Percentiles rank a stretch among this genome's conserved stretches.
These are phyloP conservation scores for Diuraphis noxia DNA, from an alignment of 1,140 invertebrate species.

Conservation along the genomic window DNA sequence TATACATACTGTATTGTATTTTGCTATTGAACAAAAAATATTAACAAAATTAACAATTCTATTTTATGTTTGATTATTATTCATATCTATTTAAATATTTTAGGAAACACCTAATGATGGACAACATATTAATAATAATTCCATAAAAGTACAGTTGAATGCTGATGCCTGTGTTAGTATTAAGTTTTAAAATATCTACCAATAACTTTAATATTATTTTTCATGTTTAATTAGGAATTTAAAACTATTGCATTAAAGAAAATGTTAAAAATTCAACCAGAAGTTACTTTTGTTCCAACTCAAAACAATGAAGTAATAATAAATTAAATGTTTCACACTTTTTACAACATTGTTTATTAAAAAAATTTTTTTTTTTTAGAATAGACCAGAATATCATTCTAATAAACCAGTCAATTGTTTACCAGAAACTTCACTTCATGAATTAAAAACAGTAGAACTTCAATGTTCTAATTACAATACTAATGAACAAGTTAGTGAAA, in stretches of 20 bases:
- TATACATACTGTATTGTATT: neutral
- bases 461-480: neutral
- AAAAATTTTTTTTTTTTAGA: neutral
- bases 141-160: conserved; percentile 25
- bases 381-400: neutral
- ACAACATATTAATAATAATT: neutral
- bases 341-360: neutral
- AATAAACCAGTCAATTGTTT: neutral
- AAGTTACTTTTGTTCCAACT: neutral
- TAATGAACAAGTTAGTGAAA: neutral
- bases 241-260: conserved; percentile 30
- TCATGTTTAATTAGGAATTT: conserved; percentile 30
- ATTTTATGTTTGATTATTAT: neutral
- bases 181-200: neutral
- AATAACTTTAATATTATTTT: neutral
- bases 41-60: neutral
- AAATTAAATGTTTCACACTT: neutral
- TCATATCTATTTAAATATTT: neutral
- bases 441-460: neutral
- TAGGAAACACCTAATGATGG: neutral
- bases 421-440: neutral
- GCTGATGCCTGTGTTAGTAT: conserved; percentile 46
- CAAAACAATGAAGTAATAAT: neutral
- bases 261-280: conserved; percentile 38
- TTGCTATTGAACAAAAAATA: neutral